Evolutionary conservation across 2,888 invertebrate species (phyloP).

Genomic region (Nemoura dubitans): DNA sequence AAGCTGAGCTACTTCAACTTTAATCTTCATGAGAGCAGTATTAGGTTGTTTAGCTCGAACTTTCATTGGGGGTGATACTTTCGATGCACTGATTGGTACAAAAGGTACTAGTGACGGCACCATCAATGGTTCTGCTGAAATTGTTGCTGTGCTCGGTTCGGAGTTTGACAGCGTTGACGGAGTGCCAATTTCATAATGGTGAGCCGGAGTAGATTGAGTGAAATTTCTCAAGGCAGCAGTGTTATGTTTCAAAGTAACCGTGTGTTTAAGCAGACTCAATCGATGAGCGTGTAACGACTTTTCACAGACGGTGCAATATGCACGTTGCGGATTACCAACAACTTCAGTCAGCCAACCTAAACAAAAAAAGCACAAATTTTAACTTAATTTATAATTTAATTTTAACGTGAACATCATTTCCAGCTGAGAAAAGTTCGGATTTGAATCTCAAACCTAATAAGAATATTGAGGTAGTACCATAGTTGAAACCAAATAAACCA

Average conservation of each 20-base stretch:
- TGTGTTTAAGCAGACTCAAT: conserved; percentile 67
- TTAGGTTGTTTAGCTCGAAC: not conserved
- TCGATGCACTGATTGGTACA: not conserved
- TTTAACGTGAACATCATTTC: too few relatives aligned
- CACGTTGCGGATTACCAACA: conserved; percentile 65
- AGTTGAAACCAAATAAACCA: too few relatives aligned
- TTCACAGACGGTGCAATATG: conserved; percentile 67
- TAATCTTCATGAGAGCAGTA: not conserved
- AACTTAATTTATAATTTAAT: not conserved
- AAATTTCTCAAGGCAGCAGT: conserved; percentile 46
- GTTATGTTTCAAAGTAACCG: conserved; percentile 66
- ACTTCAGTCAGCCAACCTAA: conserved; percentile 67
- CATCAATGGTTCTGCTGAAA: too few relatives aligned
- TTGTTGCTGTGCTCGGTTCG: not conserved
- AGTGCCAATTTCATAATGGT: not conserved
- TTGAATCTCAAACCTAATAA: too few relatives aligned
- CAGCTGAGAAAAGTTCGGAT: too few relatives aligned
- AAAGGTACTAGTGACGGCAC: not conserved
- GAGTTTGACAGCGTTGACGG: not conserved
- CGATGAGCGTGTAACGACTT: conserved; percentile 69
- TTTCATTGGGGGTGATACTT: not conserved
- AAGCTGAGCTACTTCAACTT: too few relatives aligned
- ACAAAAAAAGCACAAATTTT: not conserved
- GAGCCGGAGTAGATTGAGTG: not conserved
- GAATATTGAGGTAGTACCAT: too few relatives aligned